phyloP scores from a whole-genome alignment of 2,797 vertebrate genomes.

The Linurgus olivaceus region DNA sequence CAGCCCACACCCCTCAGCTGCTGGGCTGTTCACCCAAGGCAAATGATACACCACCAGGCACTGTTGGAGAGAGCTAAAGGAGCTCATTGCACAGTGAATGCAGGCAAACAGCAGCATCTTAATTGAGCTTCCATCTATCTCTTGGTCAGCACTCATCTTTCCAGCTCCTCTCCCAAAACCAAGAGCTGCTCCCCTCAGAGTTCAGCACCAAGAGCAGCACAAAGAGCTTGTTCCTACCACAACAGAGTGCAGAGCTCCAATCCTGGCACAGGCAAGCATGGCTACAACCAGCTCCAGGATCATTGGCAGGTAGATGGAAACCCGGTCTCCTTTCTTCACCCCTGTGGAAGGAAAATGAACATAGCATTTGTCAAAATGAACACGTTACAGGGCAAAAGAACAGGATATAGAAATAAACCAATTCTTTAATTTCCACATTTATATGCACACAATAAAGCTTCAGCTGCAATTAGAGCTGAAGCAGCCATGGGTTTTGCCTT shows the following conservation, averaged over 20 bases:
- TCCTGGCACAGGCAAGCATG: conserved; percentile 93
- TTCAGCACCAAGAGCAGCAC: background rate
- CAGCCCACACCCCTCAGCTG: background rate
- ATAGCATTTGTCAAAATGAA: background rate
- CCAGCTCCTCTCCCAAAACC: background rate
- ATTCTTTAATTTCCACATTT: background rate
- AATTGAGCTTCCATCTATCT: background rate
- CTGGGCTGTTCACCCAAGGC: background rate
- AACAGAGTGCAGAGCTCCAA: conserved; percentile 93
- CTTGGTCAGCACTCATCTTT: background rate
- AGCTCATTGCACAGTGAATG: background rate
- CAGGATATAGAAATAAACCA: background rate
- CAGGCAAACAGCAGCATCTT: background rate
- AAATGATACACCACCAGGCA: background rate
- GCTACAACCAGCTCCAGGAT: conserved; percentile 92
- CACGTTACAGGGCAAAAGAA: accelerated
- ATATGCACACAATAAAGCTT: background rate
- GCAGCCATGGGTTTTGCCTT: background rate
- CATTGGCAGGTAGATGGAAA: conserved; percentile 99
- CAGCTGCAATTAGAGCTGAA: background rate
- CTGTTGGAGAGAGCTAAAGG: background rate
- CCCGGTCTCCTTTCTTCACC: conserved; percentile 89
- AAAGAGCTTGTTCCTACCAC: conserved; percentile 82
- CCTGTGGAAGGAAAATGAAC: conserved; percentile 72
- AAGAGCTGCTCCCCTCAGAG: background rate